These are phyloP conservation scores for Dasysyrphus tricinctus DNA, from an alignment of 2,888 invertebrate genomes.

Conservation along the genomic window DNA sequence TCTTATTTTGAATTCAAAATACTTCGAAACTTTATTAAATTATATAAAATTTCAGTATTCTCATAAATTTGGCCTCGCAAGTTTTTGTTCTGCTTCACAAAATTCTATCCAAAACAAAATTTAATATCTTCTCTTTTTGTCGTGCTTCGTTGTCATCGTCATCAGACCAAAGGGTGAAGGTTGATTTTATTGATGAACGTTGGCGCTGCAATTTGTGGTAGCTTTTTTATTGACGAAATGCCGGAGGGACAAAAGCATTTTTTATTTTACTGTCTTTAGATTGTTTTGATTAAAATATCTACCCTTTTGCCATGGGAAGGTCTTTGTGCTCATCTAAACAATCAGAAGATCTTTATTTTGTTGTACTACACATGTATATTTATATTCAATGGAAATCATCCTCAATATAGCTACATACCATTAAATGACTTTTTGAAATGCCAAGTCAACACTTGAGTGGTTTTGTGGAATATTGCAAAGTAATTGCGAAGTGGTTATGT, in stretches of 20 bases:
- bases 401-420: no score
- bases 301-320: background rate
- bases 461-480: no score
- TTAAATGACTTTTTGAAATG: background rate
- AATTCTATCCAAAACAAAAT: conserved; percentile 17
- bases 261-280: conserved; percentile 1
- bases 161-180: background rate
- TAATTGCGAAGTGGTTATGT: no score
- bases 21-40: background rate
- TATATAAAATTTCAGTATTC: conserved; percentile 2
- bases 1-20: background rate
- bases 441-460: background rate
- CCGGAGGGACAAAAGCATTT: conserved; percentile 21
- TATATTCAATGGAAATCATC: no score
- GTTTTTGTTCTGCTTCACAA: background rate
- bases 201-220: conserved; percentile 36
- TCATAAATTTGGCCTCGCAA: conserved; percentile 13
- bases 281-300: conserved; percentile 12
- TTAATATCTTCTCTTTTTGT: background rate
- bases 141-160: background rate
- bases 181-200: conserved; percentile 10
- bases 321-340: no score
- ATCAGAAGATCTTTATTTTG: background rate
- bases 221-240: conserved; percentile 16
- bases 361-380: no score